Percentiles rank a stretch among this genome's conserved stretches.
phyloP scores from a whole-genome alignment of 2,888 invertebrate species.

The Embidobia sp. region DNA sequence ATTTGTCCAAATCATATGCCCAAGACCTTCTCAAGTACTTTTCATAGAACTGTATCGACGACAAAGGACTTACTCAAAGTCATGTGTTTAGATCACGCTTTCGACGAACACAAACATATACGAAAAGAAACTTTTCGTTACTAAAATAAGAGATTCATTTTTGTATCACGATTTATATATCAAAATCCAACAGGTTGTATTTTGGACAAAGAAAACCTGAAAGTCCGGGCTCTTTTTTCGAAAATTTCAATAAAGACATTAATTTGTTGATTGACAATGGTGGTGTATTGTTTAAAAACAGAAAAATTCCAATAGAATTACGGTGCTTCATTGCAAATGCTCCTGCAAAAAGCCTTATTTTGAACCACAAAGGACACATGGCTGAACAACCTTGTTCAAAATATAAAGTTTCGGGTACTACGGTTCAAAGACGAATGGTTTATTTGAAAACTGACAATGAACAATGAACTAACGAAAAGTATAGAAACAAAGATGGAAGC shows the following conservation, averaged over 20 bases:
- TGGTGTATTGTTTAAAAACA: slow-evolving; percentile 1
- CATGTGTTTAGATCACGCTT: too few species aligned
- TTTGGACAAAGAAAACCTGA: slow-evolving; percentile 7
- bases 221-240: slow-evolving; percentile 16
- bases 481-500: slow-evolving; percentile 10
- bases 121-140: too few species aligned
- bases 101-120: too few species aligned
- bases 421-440: slow-evolving; percentile 8
- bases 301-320: slow-evolving; percentile 10
- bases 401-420: slow-evolving; percentile 18
- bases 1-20: too few species aligned
- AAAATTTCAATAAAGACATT: slow-evolving; percentile 7
- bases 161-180: too few species aligned
- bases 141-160: too few species aligned
- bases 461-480: slow-evolving; percentile 14
- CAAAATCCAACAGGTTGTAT: too few species aligned
- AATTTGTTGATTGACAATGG: slow-evolving; percentile 18
- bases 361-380: slow-evolving; percentile 45
- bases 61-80: too few species aligned
- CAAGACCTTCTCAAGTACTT: too few species aligned
- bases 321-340: slow-evolving; percentile 40
- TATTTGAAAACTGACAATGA: slow-evolving; percentile 5
- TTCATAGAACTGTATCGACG: too few species aligned
- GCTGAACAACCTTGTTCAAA: slow-evolving; percentile 22
- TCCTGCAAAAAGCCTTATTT: slow-evolving; percentile 29